Evolutionary conservation across 1,140 invertebrate genomes (phyloP).

Genomic region (Coptotermes formosanus): DNA sequence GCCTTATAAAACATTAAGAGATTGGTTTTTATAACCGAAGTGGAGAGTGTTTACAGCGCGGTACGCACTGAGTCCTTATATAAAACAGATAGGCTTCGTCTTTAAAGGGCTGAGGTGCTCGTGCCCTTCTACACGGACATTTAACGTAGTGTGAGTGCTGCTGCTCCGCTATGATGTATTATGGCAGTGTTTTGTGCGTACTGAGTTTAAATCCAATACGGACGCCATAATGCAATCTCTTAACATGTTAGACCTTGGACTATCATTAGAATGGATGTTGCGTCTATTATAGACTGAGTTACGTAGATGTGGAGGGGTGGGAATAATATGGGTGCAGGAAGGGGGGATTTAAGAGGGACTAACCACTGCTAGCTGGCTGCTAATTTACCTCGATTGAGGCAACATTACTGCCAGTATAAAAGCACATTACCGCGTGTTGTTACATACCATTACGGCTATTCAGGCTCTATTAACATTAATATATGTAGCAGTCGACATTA

Average conservation of each 20-base stretch:
- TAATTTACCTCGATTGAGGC: slow-evolving; percentile 27
- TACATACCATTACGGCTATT: slow-evolving; percentile 27
- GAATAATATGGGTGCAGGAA: not conserved
- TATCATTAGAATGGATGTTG: not conserved
- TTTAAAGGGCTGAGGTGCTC: too few species aligned
- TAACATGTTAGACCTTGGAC: slow-evolving; percentile 19
- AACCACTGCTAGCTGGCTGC: not conserved
- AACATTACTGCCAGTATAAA: slow-evolving; percentile 25
- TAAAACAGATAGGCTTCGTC: too few species aligned
- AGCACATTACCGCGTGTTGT: slow-evolving; percentile 24
- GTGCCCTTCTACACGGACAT: too few species aligned
- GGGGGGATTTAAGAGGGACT: not conserved
- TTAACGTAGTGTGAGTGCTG: too few species aligned
- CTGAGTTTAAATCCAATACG: not conserved
- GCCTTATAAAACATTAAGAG: too few species aligned
- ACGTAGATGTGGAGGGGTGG: not conserved
- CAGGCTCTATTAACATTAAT: slow-evolving; percentile 26
- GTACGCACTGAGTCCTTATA: too few species aligned
- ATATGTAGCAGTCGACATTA: slow-evolving; percentile 20
- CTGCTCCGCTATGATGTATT: not conserved
- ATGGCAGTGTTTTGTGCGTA: not conserved
- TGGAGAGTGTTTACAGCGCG: too few species aligned
- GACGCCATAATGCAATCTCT: not conserved
- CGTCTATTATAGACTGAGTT: not conserved
- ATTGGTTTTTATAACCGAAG: too few species aligned